A percentile compares a stretch with the other conserved stretches of the same genome.
These are phyloP conservation scores for Acanthis flammea DNA, from an alignment of 2,797 vertebrate species.

Conservation along the genomic window DNA sequence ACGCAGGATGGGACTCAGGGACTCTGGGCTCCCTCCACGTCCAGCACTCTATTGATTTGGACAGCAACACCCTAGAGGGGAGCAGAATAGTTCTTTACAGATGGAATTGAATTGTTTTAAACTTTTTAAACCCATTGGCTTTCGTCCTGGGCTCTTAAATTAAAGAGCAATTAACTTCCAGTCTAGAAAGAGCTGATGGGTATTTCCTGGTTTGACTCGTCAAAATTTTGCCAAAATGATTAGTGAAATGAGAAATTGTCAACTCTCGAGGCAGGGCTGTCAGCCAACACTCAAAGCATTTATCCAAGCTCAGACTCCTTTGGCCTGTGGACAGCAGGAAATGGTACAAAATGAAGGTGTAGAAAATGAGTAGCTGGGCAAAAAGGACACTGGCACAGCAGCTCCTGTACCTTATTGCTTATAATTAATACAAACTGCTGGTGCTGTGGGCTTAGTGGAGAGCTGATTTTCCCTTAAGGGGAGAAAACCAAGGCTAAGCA, in stretches of 20 bases:
- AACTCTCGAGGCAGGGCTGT: background rate
- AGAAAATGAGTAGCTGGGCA: background rate
- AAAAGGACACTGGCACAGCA: background rate
- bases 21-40: background rate
- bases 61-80: background rate
- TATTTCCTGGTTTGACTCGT: constrained; percentile 8
- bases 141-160: constrained; percentile 29
- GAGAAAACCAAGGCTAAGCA: background rate
- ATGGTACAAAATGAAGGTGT: background rate
- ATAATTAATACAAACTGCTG: background rate
- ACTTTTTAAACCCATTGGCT: constrained; percentile 1
- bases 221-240: constrained; percentile 17
- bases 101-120: background rate
- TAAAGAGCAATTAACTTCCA: constrained; percentile 47
- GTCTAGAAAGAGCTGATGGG: background rate
- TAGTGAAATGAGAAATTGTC: constrained; percentile 9
- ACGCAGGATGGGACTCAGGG: background rate
- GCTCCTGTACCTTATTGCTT: background rate
- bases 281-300: constrained; percentile 5
- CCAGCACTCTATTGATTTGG: background rate
- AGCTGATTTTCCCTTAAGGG: background rate
- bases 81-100: background rate
- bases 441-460: background rate
- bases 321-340: background rate
- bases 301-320: background rate